Evolutionary conservation across 2,888 invertebrate species (phyloP).

Genomic region (Microplitis manilae): DNA sequence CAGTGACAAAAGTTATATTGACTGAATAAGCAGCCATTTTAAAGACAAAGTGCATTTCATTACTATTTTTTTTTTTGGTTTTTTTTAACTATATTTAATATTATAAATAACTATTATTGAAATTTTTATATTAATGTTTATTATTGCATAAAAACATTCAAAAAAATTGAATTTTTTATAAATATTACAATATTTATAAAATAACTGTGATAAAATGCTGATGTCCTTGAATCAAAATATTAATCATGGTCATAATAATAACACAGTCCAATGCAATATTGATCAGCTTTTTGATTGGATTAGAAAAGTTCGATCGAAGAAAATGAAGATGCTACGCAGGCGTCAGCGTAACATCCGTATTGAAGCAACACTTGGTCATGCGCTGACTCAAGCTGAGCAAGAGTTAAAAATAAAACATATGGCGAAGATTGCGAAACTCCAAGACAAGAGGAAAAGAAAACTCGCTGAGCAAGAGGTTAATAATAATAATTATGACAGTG

Average conservation of each 20-base stretch:
- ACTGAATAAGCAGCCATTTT: background rate
- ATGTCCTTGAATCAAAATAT: background rate
- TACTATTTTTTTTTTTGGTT: background rate
- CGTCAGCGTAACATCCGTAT: conserved; percentile 77
- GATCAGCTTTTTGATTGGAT: conserved; percentile 75
- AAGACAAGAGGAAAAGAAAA: conserved; percentile 63
- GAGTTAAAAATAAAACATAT: conserved; percentile 78
- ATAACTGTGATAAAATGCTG: background rate
- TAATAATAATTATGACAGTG: conserved; percentile 25
- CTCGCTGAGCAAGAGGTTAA: conserved; percentile 20
- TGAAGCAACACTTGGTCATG: conserved; percentile 78
- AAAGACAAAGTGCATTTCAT: background rate
- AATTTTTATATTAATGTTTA: background rate
- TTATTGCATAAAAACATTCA: background rate
- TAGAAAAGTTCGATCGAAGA: conserved; percentile 77
- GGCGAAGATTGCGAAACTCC: conserved; percentile 77
- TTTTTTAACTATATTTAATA: background rate
- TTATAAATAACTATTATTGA: background rate
- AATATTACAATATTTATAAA: background rate
- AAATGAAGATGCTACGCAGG: conserved; percentile 74
- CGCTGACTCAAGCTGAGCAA: conserved; percentile 76
- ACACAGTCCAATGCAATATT: conserved; percentile 45
- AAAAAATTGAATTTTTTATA: background rate
- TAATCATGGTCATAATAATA: background rate
- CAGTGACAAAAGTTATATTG: background rate